Base-by-base conservation (phyloP, 37 sponge, comb jelly and placozoan species). In the Cladorhizidae sp. region DNA sequence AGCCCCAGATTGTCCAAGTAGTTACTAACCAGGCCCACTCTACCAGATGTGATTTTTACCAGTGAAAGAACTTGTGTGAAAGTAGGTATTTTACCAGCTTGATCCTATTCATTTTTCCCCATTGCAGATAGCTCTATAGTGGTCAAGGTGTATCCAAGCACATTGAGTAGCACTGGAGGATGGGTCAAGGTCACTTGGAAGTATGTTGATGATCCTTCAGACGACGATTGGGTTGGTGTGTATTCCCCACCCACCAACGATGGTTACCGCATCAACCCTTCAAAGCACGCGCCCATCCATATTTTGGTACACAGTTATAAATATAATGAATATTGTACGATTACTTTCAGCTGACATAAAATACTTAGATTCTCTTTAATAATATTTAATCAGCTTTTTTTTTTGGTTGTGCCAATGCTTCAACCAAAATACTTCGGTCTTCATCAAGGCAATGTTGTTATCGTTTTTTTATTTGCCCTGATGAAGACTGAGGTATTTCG, bases 121-220 rank as follows among this genome's bases (percentile, higher is more conserved):
- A 22, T 41, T 45, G 11, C n/a, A 71, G 71, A 71, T 40, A 43
- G 45, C 45, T 41, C 49, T 71, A 42, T 71, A n/a, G 9, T 2
- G 6, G 2, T 71, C 23, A 43, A 71, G 11, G 71, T 71, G 42
- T 52, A 52, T 56, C 40, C 80, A 15, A 69, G 68, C 40, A 32
- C 38, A 0, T 57, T 69, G 54, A 21, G n/a, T 35, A 61, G 25
- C 12, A 75, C 86, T 20, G 90, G 90, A 28, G 70, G 80, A 12
- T 90, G 90, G 90, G 82, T 85, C 35, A 85, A 25, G 0, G 76
- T 90, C 32, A 70, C 81, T 6, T 90, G 86, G 75, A 39, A 70
- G 5, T 40, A 76, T 29, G 72, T 83, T 6, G 56, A 63, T 55
- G 52, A 67, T 9, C 90, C 90, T 8, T 42, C 62, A n/a, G 58